These are phyloP conservation scores for Arctocebus calabarensis DNA, from an alignment of 2,797 vertebrate species.

Conservation along the genomic window DNA sequence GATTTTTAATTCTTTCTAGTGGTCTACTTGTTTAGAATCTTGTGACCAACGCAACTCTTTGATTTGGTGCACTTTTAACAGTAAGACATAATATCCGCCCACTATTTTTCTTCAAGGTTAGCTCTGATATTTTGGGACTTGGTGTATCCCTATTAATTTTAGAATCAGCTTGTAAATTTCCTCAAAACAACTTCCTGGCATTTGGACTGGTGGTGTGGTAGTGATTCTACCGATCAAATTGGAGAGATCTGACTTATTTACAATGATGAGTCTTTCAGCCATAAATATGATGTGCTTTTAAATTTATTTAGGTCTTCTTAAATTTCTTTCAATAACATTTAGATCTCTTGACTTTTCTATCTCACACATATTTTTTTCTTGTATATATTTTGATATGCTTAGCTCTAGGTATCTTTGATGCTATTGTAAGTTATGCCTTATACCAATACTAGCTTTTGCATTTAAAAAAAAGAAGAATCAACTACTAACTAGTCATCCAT, in stretches of 20 bases:
- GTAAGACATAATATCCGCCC: not conserved
- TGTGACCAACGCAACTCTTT: not conserved
- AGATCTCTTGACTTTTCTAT: not conserved
- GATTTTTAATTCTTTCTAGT: not conserved
- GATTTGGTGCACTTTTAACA: not conserved
- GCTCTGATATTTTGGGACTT: not conserved
- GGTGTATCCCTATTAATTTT: not conserved
- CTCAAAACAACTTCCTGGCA: not conserved
- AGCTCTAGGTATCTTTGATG: conserved; percentile 20
- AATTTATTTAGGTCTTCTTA: not conserved
- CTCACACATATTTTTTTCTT: not conserved
- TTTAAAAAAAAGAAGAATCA: not conserved
- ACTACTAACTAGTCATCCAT: not conserved
- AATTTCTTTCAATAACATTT: conserved; percentile 43
- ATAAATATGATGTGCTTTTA: not conserved
- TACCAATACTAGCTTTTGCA: not conserved
- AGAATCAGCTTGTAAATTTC: not conserved
- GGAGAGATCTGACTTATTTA: conserved; percentile 15
- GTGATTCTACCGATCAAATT: not conserved
- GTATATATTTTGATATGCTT: not conserved
- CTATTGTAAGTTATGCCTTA: not conserved
- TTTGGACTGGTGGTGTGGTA: not conserved
- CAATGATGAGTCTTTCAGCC: not conserved
- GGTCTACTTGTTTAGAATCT: not conserved
- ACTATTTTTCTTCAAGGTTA: not conserved